These are phyloP conservation scores for Trichoplax adhaerens DNA, from an alignment of 37 sponge, comb jelly and placozoan species.

Conservation along the genomic window DNA sequence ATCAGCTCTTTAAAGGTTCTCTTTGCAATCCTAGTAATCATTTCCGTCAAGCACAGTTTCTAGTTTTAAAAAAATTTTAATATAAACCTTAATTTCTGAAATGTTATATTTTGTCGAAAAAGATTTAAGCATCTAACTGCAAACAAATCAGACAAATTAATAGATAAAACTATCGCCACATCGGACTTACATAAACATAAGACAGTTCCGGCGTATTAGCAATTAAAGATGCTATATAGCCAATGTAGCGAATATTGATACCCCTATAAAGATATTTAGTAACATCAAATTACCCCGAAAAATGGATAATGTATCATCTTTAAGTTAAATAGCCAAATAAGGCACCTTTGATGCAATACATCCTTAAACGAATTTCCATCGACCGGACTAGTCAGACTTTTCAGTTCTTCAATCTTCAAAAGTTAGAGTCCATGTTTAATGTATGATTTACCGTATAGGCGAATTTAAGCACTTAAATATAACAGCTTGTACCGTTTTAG, in stretches of 20 bases:
- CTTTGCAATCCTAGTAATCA: slow-evolving; percentile 61
- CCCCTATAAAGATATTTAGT: slow-evolving; percentile 27
- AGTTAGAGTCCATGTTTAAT: background rate
- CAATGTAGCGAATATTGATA: slow-evolving; percentile 91
- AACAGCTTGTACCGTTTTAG: slow-evolving; percentile 6
- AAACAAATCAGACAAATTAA: background rate
- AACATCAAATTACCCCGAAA: background rate
- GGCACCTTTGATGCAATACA: slow-evolving; percentile 33
- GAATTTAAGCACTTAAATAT: too few species aligned
- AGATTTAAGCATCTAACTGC: background rate
- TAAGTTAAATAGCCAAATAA: background rate
- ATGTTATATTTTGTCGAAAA: slow-evolving; percentile 23
- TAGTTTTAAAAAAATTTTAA: background rate
- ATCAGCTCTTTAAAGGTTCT: slow-evolving; percentile 22
- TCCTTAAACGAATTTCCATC: slow-evolving; percentile 49
- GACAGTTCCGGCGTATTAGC: slow-evolving; percentile 8
- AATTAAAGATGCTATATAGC: slow-evolving; percentile 30
- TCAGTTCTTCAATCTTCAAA: slow-evolving; percentile 31
- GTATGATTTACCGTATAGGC: too few species aligned
- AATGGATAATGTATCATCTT: slow-evolving; percentile 9
- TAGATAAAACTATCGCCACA: background rate
- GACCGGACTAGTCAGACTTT: slow-evolving; percentile 29
- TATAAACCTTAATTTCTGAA: slow-evolving; percentile 24
- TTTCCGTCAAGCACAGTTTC: slow-evolving; percentile 59
- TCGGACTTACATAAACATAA: slow-evolving; percentile 7